phyloP scores from a whole-genome alignment of 2,888 invertebrate species.

The Napeogenes sylphis region DNA sequence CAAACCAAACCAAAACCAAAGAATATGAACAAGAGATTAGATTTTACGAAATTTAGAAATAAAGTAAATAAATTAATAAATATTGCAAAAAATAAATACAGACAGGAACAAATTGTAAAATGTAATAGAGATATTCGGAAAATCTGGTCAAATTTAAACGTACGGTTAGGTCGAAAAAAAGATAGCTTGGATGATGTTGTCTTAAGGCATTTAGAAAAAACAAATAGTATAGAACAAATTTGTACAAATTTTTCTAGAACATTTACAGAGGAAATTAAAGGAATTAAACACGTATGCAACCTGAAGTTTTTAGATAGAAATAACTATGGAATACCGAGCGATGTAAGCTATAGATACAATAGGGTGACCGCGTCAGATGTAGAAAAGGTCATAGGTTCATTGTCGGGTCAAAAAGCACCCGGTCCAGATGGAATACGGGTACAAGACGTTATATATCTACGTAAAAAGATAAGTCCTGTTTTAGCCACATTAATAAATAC shows the following conservation, averaged over 20 bases:
- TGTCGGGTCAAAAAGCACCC: slow-evolving; percentile 12
- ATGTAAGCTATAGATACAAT: background rate
- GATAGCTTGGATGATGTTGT: slow-evolving; percentile 15
- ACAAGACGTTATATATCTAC: slow-evolving; percentile 19
- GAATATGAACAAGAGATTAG: slow-evolving; percentile 20
- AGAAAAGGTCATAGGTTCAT: slow-evolving; percentile 6
- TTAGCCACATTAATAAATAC: slow-evolving; percentile 10
- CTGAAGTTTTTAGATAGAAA: background rate
- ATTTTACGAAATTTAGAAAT: slow-evolving; percentile 21
- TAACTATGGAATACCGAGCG: background rate
- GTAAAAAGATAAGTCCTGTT: slow-evolving; percentile 10
- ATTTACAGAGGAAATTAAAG: slow-evolving; percentile 24
- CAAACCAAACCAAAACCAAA: slow-evolving; percentile 13
- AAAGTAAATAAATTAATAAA: slow-evolving; percentile 22
- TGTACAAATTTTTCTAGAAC: slow-evolving; percentile 20
- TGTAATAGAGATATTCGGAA: slow-evolving; percentile 18
- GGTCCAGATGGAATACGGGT: slow-evolving; percentile 15
- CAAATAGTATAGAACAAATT: slow-evolving; percentile 6
- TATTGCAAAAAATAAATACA: slow-evolving; percentile 18
- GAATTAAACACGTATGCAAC: slow-evolving; percentile 16
- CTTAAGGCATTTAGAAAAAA: slow-evolving; percentile 12
- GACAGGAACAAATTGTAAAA: slow-evolving; percentile 15
- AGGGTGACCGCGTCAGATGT: background rate
- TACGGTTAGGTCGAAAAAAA: slow-evolving; percentile 20
- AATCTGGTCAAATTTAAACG: slow-evolving; percentile 21